phyloP scores from a whole-genome alignment of 2,113 vertebrate species.

The Poeciliopsis prolifica region DNA sequence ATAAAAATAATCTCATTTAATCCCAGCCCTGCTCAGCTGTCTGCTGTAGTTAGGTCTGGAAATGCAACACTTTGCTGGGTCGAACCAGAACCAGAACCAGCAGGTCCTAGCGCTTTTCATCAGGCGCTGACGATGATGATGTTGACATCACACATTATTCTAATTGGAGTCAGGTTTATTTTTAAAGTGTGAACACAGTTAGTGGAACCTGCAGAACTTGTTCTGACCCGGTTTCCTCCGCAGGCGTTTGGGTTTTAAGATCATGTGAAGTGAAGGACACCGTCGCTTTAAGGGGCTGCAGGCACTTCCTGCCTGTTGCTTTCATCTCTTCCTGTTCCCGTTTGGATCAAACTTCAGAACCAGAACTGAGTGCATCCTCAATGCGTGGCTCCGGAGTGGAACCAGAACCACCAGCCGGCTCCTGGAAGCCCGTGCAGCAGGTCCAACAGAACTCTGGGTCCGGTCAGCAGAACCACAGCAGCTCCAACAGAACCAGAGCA shows the following conservation, averaged over 20 bases:
- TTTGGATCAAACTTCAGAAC: background rate
- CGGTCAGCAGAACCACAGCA: too few relatives aligned
- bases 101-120: too few relatives aligned
- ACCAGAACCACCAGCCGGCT: conserved; percentile 28
- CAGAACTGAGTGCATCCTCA: conserved; percentile 15
- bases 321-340: background rate
- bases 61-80: too few relatives aligned
- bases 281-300: background rate
- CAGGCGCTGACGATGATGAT: too few relatives aligned
- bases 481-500: too few relatives aligned
- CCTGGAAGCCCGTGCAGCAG: background rate
- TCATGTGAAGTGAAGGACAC: background rate
- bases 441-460: too few relatives aligned
- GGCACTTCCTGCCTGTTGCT: background rate
- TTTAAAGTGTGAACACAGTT: background rate
- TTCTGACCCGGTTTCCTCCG: background rate
- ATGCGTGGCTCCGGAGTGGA: conserved; percentile 24
- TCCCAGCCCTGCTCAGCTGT: too few relatives aligned
- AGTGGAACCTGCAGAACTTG: background rate
- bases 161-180: background rate
- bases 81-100: too few relatives aligned
- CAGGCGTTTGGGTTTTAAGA: conserved; percentile 6
- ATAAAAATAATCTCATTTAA: too few relatives aligned
- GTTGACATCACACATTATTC: background rate
- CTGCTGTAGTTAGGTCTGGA: too few relatives aligned